These are phyloP conservation scores for Agriopis leucophaearia DNA, from an alignment of 2,888 invertebrate species.

Conservation along the genomic window DNA sequence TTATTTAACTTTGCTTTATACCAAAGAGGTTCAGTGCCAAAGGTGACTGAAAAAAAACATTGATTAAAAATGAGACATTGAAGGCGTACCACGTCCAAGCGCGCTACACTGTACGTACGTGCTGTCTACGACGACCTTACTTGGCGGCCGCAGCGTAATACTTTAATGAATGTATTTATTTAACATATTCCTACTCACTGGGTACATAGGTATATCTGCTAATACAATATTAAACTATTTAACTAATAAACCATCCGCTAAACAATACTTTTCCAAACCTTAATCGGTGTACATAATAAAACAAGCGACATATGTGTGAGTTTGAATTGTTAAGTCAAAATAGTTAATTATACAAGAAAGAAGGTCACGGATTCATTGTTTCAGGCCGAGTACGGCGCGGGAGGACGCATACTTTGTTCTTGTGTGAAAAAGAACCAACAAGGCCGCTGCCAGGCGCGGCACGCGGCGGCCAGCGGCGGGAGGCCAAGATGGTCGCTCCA, in stretches of 20 bases:
- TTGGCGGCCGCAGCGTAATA: constrained; percentile 66
- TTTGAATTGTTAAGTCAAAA: constrained; percentile 64
- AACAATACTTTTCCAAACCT: constrained; percentile 19
- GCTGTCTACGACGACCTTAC: constrained; percentile 57
- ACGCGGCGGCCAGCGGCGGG: not conserved
- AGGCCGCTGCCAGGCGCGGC: constrained; percentile 42
- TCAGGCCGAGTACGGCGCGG: constrained; percentile 47
- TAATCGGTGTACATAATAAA: constrained; percentile 19
- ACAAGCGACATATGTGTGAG: constrained; percentile 53
- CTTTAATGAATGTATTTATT: constrained; percentile 65
- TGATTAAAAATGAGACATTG: constrained; percentile 14
- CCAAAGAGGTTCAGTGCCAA: not conserved
- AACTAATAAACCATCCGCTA: constrained; percentile 27
- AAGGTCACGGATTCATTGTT: constrained; percentile 79
- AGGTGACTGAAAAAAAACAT: not conserved
- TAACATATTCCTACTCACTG: constrained; percentile 62
- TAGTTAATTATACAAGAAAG: constrained; percentile 71
- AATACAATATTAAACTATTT: constrained; percentile 38
- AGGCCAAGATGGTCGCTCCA: not conserved
- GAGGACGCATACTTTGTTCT: constrained; percentile 45
- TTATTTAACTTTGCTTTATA: not conserved
- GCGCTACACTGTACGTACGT: constrained; percentile 1
- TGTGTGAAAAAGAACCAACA: constrained; percentile 59
- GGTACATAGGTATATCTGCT: constrained; percentile 31
- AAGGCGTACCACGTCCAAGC: not conserved